Conservation (phyloP, 2,888 invertebrate species). For the Hirudinaria manillensis region DNA sequence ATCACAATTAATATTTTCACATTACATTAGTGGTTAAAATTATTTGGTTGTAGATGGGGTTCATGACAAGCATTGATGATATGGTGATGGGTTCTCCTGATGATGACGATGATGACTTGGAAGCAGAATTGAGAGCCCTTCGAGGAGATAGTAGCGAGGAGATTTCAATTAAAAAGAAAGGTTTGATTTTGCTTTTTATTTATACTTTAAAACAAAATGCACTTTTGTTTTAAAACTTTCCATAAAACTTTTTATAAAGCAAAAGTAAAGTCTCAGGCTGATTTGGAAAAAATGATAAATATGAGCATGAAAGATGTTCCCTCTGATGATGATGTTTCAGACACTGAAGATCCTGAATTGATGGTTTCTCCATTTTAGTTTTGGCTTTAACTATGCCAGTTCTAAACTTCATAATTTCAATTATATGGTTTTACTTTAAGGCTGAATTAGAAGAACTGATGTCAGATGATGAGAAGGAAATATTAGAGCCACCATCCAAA, state of each 20-base stretch:
- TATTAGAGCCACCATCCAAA: too few species aligned
- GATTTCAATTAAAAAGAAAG: constrained; percentile 14
- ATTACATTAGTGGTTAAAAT: background rate
- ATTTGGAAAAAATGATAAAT: constrained; percentile 58
- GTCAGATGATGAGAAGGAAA: constrained; percentile 16
- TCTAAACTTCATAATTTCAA: background rate
- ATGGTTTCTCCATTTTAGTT: constrained; percentile 55
- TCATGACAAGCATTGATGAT: constrained; percentile 31
- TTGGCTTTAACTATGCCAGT: background rate
- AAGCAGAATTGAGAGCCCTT: constrained; percentile 77
- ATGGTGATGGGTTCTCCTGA: constrained; percentile 33
- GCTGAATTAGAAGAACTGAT: constrained; percentile 61
- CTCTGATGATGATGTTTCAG: constrained; percentile 70
- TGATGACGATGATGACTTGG: constrained; percentile 70
- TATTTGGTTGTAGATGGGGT: constrained; percentile 28
- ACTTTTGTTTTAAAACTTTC: background rate
- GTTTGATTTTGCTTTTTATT: background rate
- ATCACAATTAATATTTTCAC: background rate
- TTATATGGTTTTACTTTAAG: constrained; percentile 43
- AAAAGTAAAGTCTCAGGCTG: constrained; percentile 27
- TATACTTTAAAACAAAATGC: background rate
- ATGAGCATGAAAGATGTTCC: constrained; percentile 72
- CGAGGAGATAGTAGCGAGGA: constrained; percentile 44
- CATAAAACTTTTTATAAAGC: background rate
- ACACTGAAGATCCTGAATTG: constrained; percentile 63